Conservation (phyloP, 2,797 vertebrate genomes). For the Mus caroli region DNA sequence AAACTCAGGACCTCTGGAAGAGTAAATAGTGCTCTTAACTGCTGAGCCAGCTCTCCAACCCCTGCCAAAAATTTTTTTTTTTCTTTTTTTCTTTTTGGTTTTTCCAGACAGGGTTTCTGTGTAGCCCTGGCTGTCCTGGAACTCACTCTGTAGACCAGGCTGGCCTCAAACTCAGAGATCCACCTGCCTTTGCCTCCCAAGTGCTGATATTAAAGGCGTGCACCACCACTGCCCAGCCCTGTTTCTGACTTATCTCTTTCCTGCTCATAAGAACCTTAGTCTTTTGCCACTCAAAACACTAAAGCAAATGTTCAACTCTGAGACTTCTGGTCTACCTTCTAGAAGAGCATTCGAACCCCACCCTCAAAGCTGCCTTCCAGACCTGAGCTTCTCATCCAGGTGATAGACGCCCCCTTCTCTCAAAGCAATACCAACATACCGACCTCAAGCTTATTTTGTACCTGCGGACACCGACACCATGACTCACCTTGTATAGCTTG, state of each 20-base stretch:
- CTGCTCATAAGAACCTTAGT: background rate
- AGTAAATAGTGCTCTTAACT: background rate
- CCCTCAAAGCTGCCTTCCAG: background rate
- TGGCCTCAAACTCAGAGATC: too few relatives aligned
- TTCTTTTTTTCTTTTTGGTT: too few relatives aligned
- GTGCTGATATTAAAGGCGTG: too few relatives aligned
- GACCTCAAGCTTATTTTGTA: background rate
- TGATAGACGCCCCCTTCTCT: background rate
- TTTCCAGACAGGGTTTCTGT: too few relatives aligned
- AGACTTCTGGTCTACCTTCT: background rate
- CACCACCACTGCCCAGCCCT: too few relatives aligned
- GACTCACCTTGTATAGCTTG: constrained; percentile 96
- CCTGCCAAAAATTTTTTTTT: background rate
- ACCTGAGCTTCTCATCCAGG: background rate
- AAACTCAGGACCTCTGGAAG: background rate
- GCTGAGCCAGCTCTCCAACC: background rate
- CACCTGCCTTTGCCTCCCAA: too few relatives aligned
- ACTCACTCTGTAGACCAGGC: too few relatives aligned
- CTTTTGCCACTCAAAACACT: background rate
- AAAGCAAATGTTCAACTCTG: background rate
- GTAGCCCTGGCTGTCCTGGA: too few relatives aligned
- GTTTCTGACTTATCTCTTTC: background rate
- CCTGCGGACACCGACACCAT: background rate
- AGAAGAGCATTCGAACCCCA: background rate
- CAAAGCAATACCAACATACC: background rate